phyloP scores from a whole-genome alignment of 2,888 invertebrate species.

The Metallyticus violacea region DNA sequence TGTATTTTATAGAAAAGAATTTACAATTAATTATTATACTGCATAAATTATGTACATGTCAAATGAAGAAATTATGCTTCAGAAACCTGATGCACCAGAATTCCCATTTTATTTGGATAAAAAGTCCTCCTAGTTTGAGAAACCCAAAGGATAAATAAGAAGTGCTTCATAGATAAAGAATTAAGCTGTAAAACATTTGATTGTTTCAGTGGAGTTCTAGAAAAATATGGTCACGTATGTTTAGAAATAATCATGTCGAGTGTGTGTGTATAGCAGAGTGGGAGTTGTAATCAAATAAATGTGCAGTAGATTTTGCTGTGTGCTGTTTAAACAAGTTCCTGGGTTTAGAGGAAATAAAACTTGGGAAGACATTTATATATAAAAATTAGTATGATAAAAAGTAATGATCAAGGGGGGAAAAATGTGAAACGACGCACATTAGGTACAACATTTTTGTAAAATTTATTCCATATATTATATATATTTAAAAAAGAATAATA shows the following conservation, averaged over 20 bases:
- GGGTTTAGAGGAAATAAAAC: constrained; percentile 13
- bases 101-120: not conserved
- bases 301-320: constrained; percentile 21
- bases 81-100: not conserved
- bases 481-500: constrained; percentile 36
- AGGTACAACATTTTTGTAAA: constrained; percentile 35
- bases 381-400: constrained; percentile 16
- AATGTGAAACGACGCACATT: constrained; percentile 34
- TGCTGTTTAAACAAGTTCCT: constrained; percentile 30
- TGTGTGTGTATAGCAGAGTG: not conserved
- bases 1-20: not conserved
- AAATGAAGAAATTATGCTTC: not conserved
- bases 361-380: constrained; percentile 25
- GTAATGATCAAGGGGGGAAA: constrained; percentile 21
- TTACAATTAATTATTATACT: not conserved
- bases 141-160: not conserved
- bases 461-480: constrained; percentile 33
- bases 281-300: constrained; percentile 17
- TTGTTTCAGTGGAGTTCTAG: not conserved
- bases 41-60: not conserved
- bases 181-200: not conserved
- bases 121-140: not conserved
- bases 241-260: not conserved
- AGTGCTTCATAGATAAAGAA: not conserved
- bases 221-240: not conserved